Percentiles rank a stretch among this genome's conserved stretches.
These are phyloP conservation scores for Panthera uncia DNA, from an alignment of 2,113 vertebrate species.

Conservation along the genomic window DNA sequence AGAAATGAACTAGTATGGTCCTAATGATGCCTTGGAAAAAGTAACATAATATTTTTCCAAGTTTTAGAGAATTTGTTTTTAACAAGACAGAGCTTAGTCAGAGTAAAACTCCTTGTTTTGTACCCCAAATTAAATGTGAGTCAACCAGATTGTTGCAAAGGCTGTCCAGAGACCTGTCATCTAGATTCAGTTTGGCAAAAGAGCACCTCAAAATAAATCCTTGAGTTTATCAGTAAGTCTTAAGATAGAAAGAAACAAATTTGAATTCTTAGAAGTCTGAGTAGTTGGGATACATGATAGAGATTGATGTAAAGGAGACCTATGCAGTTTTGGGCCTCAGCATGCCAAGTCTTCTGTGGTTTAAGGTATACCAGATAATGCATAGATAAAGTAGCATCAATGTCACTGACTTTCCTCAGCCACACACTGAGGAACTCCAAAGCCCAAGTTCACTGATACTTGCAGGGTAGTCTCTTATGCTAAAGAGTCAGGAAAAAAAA, in stretches of 20 bases:
- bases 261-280: conserved; percentile 24
- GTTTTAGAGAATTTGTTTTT: conserved; percentile 8
- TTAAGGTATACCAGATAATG: not conserved
- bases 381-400: not conserved
- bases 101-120: conserved; percentile 38
- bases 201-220: not conserved
- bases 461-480: not conserved
- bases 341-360: not conserved
- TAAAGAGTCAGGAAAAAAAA: not conserved
- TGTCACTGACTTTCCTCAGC: not conserved
- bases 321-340: not conserved
- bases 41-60: not conserved
- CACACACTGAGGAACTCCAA: not conserved
- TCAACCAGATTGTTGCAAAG: not conserved
- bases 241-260: not conserved
- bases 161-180: not conserved
- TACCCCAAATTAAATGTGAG: not conserved
- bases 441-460: not conserved
- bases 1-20: conserved; percentile 8
- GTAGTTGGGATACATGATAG: not conserved
- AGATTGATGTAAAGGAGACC: not conserved
- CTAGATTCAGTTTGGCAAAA: conserved; percentile 1
- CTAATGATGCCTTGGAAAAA: not conserved
- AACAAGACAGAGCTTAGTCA: conserved; percentile 37
- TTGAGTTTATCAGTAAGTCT: conserved; percentile 47